Base-by-base conservation (phyloP, 1,140 invertebrate genomes). In the Drosophila hydei region DNA sequence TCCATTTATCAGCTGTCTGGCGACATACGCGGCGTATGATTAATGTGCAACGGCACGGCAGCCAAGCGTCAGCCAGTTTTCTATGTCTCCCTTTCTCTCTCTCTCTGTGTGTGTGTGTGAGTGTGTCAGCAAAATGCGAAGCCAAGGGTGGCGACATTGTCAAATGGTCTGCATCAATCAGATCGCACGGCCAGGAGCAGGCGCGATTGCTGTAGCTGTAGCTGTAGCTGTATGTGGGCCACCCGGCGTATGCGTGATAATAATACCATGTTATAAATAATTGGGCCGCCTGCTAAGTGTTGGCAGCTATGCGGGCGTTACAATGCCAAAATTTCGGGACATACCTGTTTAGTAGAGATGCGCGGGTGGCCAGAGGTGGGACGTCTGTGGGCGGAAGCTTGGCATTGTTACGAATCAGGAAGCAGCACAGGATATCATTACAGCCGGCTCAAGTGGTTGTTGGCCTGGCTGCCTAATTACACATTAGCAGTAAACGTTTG, bases 261-360 rank as follows among this genome's bases (percentile, higher is more conserved):
- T 84, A 84, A 76, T 65, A 65, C 52, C 61, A 48, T 63, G 58
- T 67, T 47, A 67, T 75, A 67, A 83, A 83, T 83, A 72, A 75
- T 75, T 64, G 25, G 63, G 45, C 27, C 58, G 45, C 45, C 61
- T 51, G 25, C 27, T 21, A 36, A 50, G 27, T 47, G n/a, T 30
- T 30, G 56, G 25, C 48, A 18, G 48, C 43, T 12, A 14, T 48
- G 27, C 25, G 27, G 58, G 18, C 25, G 23, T 27, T 43, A 43
- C 8, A 43, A 6, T 19, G 16, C n/a, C 38, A 16, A 18, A 33
- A 2, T 38, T 12, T 52, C 12, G 11, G 6, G 50, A 5, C 50
- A 21, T 36, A 52, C 50, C 50, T 52, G 48, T 5, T 50, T 40
- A 33, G 30, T 11, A 11, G 45, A 1, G 42, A 4, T 5, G 42